Evolutionary conservation across 2,888 invertebrate species (phyloP), one percentile per base, ranked within the genome.

Genomic region (Cataglyphis albicans): DNA sequence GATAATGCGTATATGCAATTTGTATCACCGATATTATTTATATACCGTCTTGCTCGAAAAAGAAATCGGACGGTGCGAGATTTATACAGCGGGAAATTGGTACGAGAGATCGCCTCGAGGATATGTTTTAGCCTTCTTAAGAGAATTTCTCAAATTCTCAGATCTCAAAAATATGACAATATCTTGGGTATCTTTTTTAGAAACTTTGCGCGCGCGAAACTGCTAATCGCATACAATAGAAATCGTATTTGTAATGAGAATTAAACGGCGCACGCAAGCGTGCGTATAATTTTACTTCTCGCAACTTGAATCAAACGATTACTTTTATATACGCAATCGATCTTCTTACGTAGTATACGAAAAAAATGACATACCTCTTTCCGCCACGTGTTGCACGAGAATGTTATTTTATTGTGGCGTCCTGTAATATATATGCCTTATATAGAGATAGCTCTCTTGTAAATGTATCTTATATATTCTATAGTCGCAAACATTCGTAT

Each of bases 201-300:
- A 78, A 59, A 78, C 7, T 18, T 5, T 18, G 15, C 21, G 55
- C 68, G 15, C 44, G 44, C 44, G 44, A 18, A 5, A 57, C 68
- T 57, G 44, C 1, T 78, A 18, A 70, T 78, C 78, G 70, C 32
- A 7, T 3, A 59, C 25, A 78, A 78, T 78, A 70, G 78, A 78
- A 78, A 78, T 57, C 38, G 44, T 67, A 67, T 67, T 18, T 38
- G 9, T 15, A 3, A 32, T 3, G 70, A 52, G 52, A 70, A 70
- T 78, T 78, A 78, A 78, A 78, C 18, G 25, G 18, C 10, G 57
- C 78, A 57, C 57, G 78, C 70, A 35, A 70, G 78, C 78, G 70
- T 78, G 78, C 44, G 57, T 41, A 57, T 41, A 59, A 41, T 57
- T 29, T 35, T 35, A 6, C 5, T 12, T 32, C 32, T 67, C 25